Evolutionary conservation across 2,888 invertebrate species (phyloP), one percentile per base, ranked within the genome.

Genomic region (Dynastes tityus): DNA sequence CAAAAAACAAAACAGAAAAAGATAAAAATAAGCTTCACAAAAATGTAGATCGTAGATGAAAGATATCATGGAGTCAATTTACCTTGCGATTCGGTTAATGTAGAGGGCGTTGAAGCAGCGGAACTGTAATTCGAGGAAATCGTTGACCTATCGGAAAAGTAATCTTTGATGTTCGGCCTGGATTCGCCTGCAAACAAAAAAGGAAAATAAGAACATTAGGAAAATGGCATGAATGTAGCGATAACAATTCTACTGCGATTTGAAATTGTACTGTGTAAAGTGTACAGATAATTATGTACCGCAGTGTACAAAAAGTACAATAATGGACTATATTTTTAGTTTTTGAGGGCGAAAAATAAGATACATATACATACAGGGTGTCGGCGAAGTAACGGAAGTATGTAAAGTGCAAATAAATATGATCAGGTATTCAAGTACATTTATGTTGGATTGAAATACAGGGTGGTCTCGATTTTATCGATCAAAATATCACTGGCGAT

Each of bases 61-160:
- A 16, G 49, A 58, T 65, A 8, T 45, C 45, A 45, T 45, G 40
- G 5, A 40, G 8, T 40, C 40, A 32, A 82, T 81, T 76, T 79
- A 84, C 83, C 84, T 84, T 79, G 81, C 11, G 80, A 73, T 63
- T 84, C 83, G 63, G 81, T 80, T 75, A 79, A 64, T 8, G 81
- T 80, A 40, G 82, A 82, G 40, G 81, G 76, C 49, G 80, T 81
- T 3, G 83, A 81, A 16, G 81, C 81, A 22, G 78, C 78, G 9
- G 81, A 82, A 80, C 82, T 82, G 76, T 79, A 79, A 61, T 80
- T 81, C 13, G 83, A 83, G 27, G 83, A 83, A 68, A 83, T 68
- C 32, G 83, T 83, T 16, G 83, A 83, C 67, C 79, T 80, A 80
- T 83, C 80, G 49, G 80, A 81, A 40, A 76, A 78, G 63, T 78